These are phyloP conservation scores for Tenodera sinensis DNA, from an alignment of 2,888 invertebrate genomes.

Conservation along the genomic window DNA sequence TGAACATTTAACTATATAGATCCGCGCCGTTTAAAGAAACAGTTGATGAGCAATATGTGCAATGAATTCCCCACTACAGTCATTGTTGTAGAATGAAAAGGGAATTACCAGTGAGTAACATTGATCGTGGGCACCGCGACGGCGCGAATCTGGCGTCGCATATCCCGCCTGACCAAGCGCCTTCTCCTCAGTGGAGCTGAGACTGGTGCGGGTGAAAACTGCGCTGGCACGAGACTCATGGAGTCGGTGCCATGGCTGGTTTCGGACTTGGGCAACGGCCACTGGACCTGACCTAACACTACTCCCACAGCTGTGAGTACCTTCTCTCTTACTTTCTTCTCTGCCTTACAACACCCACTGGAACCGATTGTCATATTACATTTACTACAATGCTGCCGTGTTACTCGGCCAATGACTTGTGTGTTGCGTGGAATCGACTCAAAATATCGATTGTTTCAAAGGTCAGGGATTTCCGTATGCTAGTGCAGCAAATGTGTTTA, in stretches of 20 bases:
- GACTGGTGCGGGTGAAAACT: neutral
- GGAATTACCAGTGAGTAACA: neutral
- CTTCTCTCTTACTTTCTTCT: neutral
- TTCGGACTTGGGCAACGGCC: constrained; percentile 4
- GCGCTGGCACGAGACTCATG: neutral
- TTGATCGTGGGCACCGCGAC: neutral
- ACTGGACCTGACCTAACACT: constrained; percentile 14
- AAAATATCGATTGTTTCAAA: too few species aligned
- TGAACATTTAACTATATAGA: too few species aligned
- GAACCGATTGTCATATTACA: too few species aligned
- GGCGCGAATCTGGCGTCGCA: neutral
- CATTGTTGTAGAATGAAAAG: neutral
- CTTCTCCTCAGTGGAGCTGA: neutral
- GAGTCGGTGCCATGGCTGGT: neutral
- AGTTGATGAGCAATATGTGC: neutral
- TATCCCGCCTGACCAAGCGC: neutral
- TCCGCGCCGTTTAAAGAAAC: neutral
- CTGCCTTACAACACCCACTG: neutral
- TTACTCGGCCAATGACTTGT: too few species aligned
- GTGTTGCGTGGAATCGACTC: too few species aligned
- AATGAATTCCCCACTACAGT: neutral
- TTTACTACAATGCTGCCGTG: too few species aligned
- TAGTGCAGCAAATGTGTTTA: too few species aligned
- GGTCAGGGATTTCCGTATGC: too few species aligned
- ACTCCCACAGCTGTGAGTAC: neutral